Evolutionary conservation across 2,113 vertebrate species (phyloP).

Genomic region (Petroica traversi): DNA sequence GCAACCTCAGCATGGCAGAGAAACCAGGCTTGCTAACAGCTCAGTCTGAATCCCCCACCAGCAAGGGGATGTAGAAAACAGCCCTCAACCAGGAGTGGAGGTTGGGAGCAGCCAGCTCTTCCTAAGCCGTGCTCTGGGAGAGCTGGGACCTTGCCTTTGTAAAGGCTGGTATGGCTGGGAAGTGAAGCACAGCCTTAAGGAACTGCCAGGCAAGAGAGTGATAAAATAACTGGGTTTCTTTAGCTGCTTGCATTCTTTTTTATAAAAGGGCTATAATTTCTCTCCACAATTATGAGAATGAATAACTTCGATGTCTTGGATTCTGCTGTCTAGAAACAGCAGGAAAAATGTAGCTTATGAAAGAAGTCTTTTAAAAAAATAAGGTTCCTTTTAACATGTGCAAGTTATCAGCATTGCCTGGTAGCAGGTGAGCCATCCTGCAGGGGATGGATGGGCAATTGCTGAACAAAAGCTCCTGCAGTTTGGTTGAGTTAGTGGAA

Average conservation of each 20-base stretch:
- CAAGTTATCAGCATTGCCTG: neutral
- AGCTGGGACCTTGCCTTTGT: neutral
- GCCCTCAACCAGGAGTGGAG: neutral
- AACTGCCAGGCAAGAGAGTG: neutral
- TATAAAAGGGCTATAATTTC: neutral
- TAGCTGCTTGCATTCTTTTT: neutral
- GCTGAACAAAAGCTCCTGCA: conserved; percentile 6
- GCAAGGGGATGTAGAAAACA: neutral
- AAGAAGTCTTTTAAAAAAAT: neutral
- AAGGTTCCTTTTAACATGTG: neutral
- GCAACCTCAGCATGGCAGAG: neutral
- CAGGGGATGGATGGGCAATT: neutral
- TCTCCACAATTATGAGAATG: neutral
- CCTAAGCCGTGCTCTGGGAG: neutral
- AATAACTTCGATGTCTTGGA: neutral
- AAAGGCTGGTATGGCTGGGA: neutral
- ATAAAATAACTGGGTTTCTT: neutral
- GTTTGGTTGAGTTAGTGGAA: conserved; percentile 16
- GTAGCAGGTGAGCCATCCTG: neutral
- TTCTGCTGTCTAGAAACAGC: neutral
- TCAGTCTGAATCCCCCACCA: neutral
- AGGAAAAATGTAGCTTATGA: neutral
- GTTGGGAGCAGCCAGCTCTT: neutral
- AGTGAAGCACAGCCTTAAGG: neutral
- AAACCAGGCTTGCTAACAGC: neutral